Conservation (phyloP, 2,797 vertebrate genomes). For the Coluber constrictor region DNA sequence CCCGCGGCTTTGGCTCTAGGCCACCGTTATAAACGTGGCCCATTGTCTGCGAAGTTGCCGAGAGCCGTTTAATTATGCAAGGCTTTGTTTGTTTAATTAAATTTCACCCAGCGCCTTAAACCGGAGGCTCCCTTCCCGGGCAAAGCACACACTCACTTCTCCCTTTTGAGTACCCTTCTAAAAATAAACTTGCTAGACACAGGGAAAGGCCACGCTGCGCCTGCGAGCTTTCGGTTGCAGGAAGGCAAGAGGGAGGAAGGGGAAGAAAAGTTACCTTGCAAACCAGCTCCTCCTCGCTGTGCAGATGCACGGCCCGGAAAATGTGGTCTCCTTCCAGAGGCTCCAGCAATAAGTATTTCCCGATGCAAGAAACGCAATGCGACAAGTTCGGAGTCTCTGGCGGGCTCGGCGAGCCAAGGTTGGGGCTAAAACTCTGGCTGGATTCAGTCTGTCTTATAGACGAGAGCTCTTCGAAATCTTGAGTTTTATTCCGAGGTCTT, state of each 20-base stretch:
- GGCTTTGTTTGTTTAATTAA: background rate
- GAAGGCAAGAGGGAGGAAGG: background rate
- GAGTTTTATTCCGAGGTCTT: constrained; percentile 96
- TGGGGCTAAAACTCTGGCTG: constrained; percentile 95
- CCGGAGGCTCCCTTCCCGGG: background rate
- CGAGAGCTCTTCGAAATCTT: constrained; percentile 95
- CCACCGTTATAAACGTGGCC: constrained; percentile 58
- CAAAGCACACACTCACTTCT: background rate
- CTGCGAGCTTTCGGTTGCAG: background rate
- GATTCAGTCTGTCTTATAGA: constrained; percentile 91
- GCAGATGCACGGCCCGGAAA: constrained; percentile 95
- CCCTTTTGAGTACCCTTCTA: background rate
- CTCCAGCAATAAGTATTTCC: constrained; percentile 98
- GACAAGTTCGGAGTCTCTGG: constrained; percentile 97
- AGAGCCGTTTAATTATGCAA: background rate
- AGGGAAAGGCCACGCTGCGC: background rate
- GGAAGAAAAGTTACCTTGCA: constrained; percentile 84
- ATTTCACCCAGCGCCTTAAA: background rate
- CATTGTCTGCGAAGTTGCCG: constrained; percentile 59
- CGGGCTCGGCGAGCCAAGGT: constrained; percentile 96
- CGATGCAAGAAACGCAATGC: constrained; percentile 98
- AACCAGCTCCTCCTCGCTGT: constrained; percentile 95
- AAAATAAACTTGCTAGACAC: background rate
- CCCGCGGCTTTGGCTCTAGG: constrained; percentile 47
- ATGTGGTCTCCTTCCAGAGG: constrained; percentile 98